Percentiles rank a stretch among this genome's conserved stretches.
These are phyloP conservation scores for Vicugna pacos DNA, from an alignment of 2,113 vertebrate species.

Conservation along the genomic window DNA sequence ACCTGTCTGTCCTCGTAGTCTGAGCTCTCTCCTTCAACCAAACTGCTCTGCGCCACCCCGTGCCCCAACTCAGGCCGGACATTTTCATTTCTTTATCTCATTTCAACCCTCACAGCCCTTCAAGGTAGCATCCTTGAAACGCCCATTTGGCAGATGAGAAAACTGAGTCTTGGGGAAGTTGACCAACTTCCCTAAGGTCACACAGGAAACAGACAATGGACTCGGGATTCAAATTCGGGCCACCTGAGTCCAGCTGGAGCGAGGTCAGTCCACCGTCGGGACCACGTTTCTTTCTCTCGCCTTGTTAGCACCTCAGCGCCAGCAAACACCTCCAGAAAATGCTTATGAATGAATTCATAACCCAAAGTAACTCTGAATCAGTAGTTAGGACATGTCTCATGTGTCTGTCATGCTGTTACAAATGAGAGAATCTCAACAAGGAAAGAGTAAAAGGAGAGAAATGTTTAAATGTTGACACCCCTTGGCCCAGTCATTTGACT, in stretches of 20 bases:
- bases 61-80: rapidly evolving
- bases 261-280: no score
- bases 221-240: rapidly evolving
- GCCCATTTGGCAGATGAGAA: background rate
- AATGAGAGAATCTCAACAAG: background rate
- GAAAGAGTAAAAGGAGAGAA: background rate
- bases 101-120: background rate
- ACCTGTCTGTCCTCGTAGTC: rapidly evolving
- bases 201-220: no score
- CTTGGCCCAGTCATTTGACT: background rate
- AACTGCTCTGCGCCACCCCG: rapidly evolving
- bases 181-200: rapidly evolving
- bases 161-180: background rate
- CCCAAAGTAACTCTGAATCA: background rate
- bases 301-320: background rate
- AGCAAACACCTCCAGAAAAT: rapidly evolving
- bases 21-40: rapidly evolving
- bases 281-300: background rate
- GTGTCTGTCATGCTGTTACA: background rate
- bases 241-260: background rate
- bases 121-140: background rate
- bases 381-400: background rate
- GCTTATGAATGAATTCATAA: rapidly evolving
- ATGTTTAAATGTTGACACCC: background rate
- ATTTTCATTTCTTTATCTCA: rapidly evolving